A percentile compares a stretch with the other conserved stretches of the same genome.
Conservation (phyloP, 2,797 vertebrate species). For the Myotis pilosus region DNA sequence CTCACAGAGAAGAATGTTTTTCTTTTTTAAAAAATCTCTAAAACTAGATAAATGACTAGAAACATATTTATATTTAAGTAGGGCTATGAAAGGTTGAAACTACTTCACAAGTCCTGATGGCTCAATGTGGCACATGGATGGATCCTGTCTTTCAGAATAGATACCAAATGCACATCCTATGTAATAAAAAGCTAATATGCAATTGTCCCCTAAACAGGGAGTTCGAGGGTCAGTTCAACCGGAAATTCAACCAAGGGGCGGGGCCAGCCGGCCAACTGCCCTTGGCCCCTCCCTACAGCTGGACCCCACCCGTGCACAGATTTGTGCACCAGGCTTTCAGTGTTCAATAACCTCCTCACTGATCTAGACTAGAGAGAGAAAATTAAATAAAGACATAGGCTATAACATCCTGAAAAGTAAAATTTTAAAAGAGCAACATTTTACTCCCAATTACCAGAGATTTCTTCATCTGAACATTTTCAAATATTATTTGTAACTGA, state of each 20-base stretch:
- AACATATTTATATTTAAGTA: neutral
- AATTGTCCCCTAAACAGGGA: too few relatives aligned
- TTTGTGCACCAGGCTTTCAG: too few relatives aligned
- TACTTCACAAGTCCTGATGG: neutral
- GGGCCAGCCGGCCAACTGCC: rapidly evolving
- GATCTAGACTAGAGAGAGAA: neutral
- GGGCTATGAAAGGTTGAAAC: neutral
- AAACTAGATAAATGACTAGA: neutral
- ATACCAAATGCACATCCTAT: neutral
- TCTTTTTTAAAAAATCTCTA: neutral
- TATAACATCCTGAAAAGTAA: neutral
- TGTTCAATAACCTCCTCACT: neutral
- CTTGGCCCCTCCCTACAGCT: too few relatives aligned
- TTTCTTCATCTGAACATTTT: neutral
- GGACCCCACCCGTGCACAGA: too few relatives aligned
- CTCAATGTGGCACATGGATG: neutral
- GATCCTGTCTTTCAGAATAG: neutral
- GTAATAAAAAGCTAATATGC: too few relatives aligned
- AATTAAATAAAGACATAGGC: neutral
- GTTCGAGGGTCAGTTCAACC: too few relatives aligned
- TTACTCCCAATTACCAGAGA: neutral
- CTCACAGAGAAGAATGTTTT: neutral
- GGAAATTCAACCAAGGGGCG: too few relatives aligned
- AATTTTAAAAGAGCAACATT: neutral
- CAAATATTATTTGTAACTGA: neutral